phyloP scores from a whole-genome alignment of 2,888 invertebrate genomes.

The Tiliacea aurago region DNA sequence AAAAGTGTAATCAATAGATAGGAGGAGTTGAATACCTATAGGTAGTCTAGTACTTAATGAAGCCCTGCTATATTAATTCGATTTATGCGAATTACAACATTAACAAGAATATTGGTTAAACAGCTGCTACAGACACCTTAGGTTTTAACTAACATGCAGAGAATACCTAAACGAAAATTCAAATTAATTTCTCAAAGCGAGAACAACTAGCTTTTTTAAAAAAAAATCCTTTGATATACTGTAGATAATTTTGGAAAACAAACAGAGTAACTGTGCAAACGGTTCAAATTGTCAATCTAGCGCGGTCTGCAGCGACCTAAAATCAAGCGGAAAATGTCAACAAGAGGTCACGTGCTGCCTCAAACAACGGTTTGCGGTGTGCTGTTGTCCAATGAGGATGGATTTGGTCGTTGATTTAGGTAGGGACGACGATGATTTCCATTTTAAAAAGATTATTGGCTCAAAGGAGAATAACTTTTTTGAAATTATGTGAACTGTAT shows the following conservation, averaged over 20 bases:
- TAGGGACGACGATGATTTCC: not conserved
- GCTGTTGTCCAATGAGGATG: constrained; percentile 23
- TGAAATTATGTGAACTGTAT: not conserved
- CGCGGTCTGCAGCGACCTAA: constrained; percentile 72
- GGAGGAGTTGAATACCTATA: not conserved
- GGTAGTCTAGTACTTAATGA: not conserved
- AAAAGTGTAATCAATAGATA: not conserved
- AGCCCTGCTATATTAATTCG: not conserved
- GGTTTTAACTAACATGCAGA: not conserved
- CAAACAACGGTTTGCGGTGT: constrained; percentile 50
- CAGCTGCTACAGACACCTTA: not conserved
- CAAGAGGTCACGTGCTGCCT: constrained; percentile 64
- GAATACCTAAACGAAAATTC: not conserved
- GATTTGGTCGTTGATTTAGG: not conserved
- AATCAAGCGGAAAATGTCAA: constrained; percentile 74
- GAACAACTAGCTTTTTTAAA: constrained; percentile 20
- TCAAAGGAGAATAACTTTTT: not conserved
- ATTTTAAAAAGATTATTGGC: not conserved
- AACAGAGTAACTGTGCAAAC: constrained; percentile 48
- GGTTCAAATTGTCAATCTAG: constrained; percentile 72
- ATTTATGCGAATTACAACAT: constrained; percentile 9
- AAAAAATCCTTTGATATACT: constrained; percentile 30
- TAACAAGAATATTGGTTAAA: not conserved
- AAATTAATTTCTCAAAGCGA: constrained; percentile 30
- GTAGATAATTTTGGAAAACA: constrained; percentile 43